Base-by-base conservation (phyloP, 2,113 vertebrate genomes). In the Hippocampus comes region DNA sequence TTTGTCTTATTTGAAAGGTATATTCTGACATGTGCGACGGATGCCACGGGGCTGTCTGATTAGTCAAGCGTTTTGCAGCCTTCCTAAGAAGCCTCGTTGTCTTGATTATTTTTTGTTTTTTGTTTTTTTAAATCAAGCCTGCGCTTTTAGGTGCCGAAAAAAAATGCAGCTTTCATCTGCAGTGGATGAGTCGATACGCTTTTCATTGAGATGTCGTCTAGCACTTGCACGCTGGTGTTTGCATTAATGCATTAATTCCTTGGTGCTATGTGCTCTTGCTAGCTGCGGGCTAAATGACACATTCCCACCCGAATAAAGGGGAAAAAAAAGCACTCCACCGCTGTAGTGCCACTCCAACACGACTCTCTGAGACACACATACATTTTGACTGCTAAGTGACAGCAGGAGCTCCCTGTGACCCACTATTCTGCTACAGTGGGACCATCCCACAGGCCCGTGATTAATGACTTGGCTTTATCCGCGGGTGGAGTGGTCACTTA, bases 361-460 rank as follows among this genome's bases (percentile, higher is more conserved):
- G 51, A 61, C 48, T 20, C 48, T 46, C 10, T 46, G 43, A 12
- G 48, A 20, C 74, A 48, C 64, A 63, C 77, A 55, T 68, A 84
- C 77, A 76, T 87, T 84, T 38, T 87, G 74, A 82, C 77, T 41
- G 71, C 78, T 91, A 91, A 93, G 84, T 93, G 93, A 91, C 93
- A 91, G 85, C 88, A 82, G 89, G 90, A 87, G 88, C 86, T 90
- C 86, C 87, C 78, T 67, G 81, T 91, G 91, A 93, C 92, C 91
- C 88, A 92, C 63, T 90, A 89, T 92, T 91, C 84, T 87, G 87
- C 86, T 89, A 88, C 89, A 88, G 85, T 87, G 86, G 89, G 88
- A 88, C 83, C 78, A 89, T 92, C 89, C 86, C 87, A 87, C 81
- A 80, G 83, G 75, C 82, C 74, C 74, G 84, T 90, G 87, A 89